A percentile compares a stretch with the other conserved stretches of the same genome.
Conservation (phyloP, 1,140 invertebrate genomes). For the Proctacanthus coquilletti region DNA sequence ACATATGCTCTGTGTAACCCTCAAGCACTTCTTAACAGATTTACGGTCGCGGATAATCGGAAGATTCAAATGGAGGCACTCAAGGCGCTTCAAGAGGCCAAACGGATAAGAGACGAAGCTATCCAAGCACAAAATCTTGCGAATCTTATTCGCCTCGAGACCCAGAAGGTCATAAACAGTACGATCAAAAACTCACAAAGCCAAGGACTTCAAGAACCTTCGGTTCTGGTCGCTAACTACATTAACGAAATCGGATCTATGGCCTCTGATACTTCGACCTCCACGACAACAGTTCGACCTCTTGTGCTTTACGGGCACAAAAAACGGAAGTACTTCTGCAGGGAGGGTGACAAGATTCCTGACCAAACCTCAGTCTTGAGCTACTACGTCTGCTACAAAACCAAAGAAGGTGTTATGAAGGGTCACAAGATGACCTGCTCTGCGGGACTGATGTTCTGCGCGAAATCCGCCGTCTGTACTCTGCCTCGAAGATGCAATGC, state of each 20-base stretch:
- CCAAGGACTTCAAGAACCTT: neutral
- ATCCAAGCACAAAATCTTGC: slow-evolving; percentile 20
- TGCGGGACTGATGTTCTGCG: slow-evolving; percentile 23
- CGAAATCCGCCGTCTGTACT: slow-evolving; percentile 21
- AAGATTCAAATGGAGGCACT: slow-evolving; percentile 19
- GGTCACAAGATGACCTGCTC: slow-evolving; percentile 28
- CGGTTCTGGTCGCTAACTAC: slow-evolving; percentile 3
- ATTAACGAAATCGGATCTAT: neutral
- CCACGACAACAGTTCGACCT: neutral
- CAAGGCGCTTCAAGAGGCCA: slow-evolving; percentile 20
- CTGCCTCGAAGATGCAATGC: too few relatives aligned
- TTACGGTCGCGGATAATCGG: slow-evolving; percentile 18
- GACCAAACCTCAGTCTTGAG: slow-evolving; percentile 25
- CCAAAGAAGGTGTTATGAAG: slow-evolving; percentile 20
- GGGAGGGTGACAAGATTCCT: slow-evolving; percentile 25
- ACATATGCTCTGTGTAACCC: slow-evolving; percentile 25
- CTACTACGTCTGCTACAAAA: slow-evolving; percentile 29
- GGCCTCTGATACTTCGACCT: neutral
- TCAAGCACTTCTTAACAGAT: slow-evolving; percentile 7
- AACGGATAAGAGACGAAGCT: slow-evolving; percentile 17
- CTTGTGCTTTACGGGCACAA: slow-evolving; percentile 8
- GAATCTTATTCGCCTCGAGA: slow-evolving; percentile 14
- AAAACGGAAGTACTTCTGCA: slow-evolving; percentile 26
- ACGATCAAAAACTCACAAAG: neutral
- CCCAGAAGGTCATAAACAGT: slow-evolving; percentile 10